Evolutionary conservation across 53 echinoderm and acorn worm genomes (phyloP).

Genomic region (Pentamera pediparva): DNA sequence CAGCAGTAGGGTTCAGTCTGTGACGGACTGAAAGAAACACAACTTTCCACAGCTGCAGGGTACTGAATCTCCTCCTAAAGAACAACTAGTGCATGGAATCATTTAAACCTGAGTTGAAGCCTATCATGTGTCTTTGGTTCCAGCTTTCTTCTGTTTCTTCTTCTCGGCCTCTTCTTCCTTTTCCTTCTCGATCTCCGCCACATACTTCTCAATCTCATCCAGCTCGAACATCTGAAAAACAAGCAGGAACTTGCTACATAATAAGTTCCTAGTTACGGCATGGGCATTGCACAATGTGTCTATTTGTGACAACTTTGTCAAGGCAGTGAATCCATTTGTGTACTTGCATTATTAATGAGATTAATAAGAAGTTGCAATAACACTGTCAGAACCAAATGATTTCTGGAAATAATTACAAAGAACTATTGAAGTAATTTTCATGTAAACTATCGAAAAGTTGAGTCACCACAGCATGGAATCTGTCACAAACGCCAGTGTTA

Average conservation of each 20-base stretch:
- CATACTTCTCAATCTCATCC: constrained; percentile 91
- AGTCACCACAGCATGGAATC: too few species aligned
- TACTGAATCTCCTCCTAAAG: not conserved
- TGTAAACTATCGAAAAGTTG: too few species aligned
- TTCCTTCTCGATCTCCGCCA: constrained; percentile 97
- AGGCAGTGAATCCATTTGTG: not conserved
- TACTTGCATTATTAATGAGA: too few species aligned
- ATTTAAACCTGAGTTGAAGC: not conserved
- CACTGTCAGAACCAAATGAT: too few species aligned
- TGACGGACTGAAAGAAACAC: not conserved
- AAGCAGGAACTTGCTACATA: not conserved
- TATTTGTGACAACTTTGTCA: not conserved
- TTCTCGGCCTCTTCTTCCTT: constrained; percentile 98
- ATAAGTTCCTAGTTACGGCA: not conserved
- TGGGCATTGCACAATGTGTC: not conserved
- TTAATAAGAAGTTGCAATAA: too few species aligned
- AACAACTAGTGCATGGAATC: too few species aligned
- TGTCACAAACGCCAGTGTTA: too few species aligned
- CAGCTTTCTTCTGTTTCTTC: constrained; percentile 78
- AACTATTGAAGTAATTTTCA: too few species aligned
- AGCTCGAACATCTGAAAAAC: constrained; percentile 77
- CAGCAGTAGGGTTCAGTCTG: too few species aligned
- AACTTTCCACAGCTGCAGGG: not conserved
- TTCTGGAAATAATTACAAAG: too few species aligned
- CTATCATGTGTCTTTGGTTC: not conserved